Conservation (phyloP, 2,888 invertebrate species). For the Allacma fusca region DNA sequence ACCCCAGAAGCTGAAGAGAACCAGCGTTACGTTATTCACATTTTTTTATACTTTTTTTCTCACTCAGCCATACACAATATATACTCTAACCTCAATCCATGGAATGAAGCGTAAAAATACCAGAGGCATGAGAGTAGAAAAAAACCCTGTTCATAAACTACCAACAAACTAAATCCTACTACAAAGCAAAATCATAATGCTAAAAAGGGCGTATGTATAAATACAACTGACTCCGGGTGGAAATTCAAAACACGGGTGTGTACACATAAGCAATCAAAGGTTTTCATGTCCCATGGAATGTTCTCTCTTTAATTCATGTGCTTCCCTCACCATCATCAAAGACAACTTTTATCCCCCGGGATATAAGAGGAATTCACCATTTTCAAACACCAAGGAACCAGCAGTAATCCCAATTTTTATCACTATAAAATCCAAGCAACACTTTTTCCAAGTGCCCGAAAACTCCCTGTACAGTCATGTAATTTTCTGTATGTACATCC, state of each 20-base stretch:
- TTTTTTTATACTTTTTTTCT: not conserved
- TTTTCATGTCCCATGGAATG: not conserved
- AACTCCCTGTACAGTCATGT: too few relatives aligned
- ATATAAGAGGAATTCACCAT: too few relatives aligned
- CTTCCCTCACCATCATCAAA: not conserved
- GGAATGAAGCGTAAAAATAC: slow-evolving; percentile 7
- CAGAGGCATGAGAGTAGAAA: not conserved
- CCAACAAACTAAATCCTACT: not conserved
- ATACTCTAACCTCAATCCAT: not conserved
- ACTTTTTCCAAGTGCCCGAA: too few relatives aligned
- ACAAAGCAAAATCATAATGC: not conserved
- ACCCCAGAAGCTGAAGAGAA: not conserved
- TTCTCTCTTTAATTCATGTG: not conserved
- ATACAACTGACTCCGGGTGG: not conserved
- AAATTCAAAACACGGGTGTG: not conserved
- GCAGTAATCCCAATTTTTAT: too few relatives aligned
- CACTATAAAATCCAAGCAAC: too few relatives aligned
- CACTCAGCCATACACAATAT: not conserved
- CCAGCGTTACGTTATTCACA: slow-evolving; percentile 2
- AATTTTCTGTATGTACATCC: too few relatives aligned
- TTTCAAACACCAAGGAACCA: too few relatives aligned
- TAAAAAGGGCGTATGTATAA: not conserved
- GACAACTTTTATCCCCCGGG: not conserved
- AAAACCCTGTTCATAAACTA: not conserved
- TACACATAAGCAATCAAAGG: not conserved